Base-by-base conservation (phyloP, 2,113 vertebrate species). In the Engystomops pustulosus region DNA sequence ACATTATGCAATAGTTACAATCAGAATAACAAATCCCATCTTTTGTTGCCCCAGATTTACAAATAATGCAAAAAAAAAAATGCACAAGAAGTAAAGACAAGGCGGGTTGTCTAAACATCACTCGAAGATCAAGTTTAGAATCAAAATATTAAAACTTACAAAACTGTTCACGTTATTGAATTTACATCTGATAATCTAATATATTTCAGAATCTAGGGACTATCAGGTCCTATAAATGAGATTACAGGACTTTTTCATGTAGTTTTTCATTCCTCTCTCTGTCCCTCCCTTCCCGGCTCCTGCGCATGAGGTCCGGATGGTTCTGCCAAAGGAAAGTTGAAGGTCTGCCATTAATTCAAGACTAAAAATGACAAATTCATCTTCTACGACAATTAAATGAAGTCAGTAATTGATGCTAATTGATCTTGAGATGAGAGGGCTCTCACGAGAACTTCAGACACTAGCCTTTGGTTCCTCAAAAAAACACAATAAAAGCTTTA, bases 341-440 rank as follows among this genome's bases (percentile, higher is more conserved):
- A 95, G 94, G 94, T 94, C 90, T 91, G 91, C 91, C 92, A 94
- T 95, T 95, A 95, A 95, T 94, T 95, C 93, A 91, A 91, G 93
- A 94, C 92, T 95, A 94, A 95, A 95, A 95, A 95, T 95, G 93
- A 94, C 94, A 93, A 93, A 95, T 95, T 95, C 94, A 94, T 95
- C 94, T 93, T 94, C 93, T 94, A 94, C 90, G 91, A 93, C 93
- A 94, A 95, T 95, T 95, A 95, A 94, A 95, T 95, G 94, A 95
- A 95, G 94, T 95, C 94, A 88, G 93, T 95, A 95, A 95, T 95
- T 95, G 94, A 95, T 94, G 93, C 92, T 95, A 94, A 95, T 95
- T 95, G 93, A 95, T 95, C 93, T 94, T 92, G 90, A 91, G 92
- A 93, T 69, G 90, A 88, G 87, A 93, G 91, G 90, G 90, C 89